Percentiles rank a stretch among this genome's conserved stretches.
Conservation (phyloP, 1,140 invertebrate species). For the Drosophila repleta region DNA sequence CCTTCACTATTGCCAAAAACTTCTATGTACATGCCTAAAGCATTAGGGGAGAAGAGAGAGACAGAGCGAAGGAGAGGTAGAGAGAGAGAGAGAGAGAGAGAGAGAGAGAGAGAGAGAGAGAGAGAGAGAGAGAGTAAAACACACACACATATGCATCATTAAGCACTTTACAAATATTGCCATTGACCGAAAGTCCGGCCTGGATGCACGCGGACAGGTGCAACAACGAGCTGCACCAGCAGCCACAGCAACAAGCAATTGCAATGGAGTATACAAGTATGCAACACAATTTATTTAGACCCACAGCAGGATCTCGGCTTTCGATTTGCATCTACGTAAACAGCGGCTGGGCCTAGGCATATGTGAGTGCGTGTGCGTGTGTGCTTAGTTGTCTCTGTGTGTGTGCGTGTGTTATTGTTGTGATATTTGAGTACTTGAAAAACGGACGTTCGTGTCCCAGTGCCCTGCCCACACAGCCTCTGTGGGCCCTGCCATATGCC, state of each 20-base stretch:
- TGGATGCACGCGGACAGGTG: neutral
- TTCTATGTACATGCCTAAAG: conserved; percentile 47
- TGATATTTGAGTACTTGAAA: conserved; percentile 56
- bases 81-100: neutral
- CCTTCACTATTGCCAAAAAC: conserved; percentile 40
- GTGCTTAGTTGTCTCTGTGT: neutral
- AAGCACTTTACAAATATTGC: conserved; percentile 53
- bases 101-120: neutral
- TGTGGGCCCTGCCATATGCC: neutral
- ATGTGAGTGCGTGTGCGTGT: conserved; percentile 1
- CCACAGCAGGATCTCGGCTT: conserved; percentile 59
- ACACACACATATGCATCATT: conserved; percentile 51
- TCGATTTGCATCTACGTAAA: conserved; percentile 67
- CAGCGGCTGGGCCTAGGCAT: conserved; percentile 13
- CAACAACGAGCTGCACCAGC: neutral
- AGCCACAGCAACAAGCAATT: neutral
- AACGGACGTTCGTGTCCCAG: conserved; percentile 53
- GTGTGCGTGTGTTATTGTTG: conserved; percentile 24
- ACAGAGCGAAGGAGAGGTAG: neutral
- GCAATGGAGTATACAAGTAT: conserved; percentile 62
- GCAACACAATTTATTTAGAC: conserved; percentile 71
- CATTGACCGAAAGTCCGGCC: conserved; percentile 16
- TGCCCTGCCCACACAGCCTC: neutral
- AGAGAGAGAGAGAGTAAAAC: neutral
- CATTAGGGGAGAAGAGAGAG: neutral